phyloP scores from a whole-genome alignment of 2,888 invertebrate genomes.

The Tachystola acroxantha region DNA sequence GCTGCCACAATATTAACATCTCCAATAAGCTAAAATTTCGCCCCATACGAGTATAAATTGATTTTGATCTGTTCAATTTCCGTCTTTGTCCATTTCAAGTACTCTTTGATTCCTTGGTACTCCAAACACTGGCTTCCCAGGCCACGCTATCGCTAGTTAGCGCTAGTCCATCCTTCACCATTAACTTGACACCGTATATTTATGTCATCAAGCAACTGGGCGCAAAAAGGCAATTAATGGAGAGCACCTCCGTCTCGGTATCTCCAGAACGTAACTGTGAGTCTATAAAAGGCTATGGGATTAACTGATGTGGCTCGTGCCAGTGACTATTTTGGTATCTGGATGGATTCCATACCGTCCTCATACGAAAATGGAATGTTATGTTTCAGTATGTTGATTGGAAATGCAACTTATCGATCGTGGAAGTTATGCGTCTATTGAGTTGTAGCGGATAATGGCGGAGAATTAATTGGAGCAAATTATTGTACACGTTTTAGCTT shows the following conservation, averaged over 20 bases:
- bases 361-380: background rate
- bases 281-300: conserved; percentile 41
- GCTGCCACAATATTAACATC: too few relatives aligned
- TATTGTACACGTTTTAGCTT: too few relatives aligned
- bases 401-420: background rate
- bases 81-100: too few relatives aligned
- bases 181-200: conserved; percentile 25
- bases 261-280: conserved; percentile 38
- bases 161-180: conserved; percentile 4
- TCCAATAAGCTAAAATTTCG: too few relatives aligned
- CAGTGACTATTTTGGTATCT: conserved; percentile 18
- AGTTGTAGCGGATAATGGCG: too few relatives aligned
- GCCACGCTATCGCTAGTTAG: background rate
- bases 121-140: background rate
- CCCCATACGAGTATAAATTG: too few relatives aligned
- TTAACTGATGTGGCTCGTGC: conserved; percentile 18
- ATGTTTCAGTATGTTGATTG: background rate
- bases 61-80: too few relatives aligned
- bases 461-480: too few relatives aligned
- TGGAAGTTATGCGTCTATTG: background rate
- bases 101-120: too few relatives aligned
- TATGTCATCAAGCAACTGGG: conserved; percentile 14
- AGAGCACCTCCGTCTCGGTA: conserved; percentile 20
- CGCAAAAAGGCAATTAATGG: conserved; percentile 35
- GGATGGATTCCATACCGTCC: background rate